Conservation (phyloP, 2,797 vertebrate species). For the Acanthornis magna region DNA sequence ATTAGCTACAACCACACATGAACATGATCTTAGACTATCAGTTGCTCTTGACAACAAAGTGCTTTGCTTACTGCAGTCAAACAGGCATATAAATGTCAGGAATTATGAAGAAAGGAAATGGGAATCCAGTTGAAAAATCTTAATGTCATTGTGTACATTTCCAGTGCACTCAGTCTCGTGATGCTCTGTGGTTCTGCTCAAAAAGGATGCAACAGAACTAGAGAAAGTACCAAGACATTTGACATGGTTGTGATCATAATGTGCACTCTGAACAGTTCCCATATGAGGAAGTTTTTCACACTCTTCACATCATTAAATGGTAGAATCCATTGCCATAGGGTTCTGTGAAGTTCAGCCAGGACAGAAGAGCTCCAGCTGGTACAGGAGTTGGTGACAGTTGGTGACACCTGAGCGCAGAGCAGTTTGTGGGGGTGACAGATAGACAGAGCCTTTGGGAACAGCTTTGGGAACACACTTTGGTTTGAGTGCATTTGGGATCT, state of each 20-base stretch:
- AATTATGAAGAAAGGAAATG: not conserved
- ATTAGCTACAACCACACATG: not conserved
- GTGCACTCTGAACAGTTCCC: not conserved
- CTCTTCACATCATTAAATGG: not conserved
- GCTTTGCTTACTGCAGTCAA: not conserved
- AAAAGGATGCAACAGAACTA: not conserved
- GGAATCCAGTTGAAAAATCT: not conserved
- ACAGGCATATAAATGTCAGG: not conserved
- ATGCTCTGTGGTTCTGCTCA: not conserved
- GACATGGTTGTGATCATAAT: not conserved
- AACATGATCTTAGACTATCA: not conserved
- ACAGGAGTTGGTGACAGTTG: not conserved
- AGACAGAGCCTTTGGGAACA: not conserved
- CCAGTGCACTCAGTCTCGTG: not conserved
- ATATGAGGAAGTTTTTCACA: not conserved
- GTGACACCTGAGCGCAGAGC: not conserved
- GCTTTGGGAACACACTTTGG: not conserved
- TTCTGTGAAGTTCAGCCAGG: not conserved
- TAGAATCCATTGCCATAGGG: not conserved
- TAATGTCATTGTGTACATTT: not conserved
- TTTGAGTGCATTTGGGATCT: not conserved
- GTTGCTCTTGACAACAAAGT: not conserved
- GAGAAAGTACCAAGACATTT: not conserved
- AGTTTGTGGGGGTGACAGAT: not conserved
- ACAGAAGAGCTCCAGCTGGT: not conserved